A percentile compares a stretch with the other conserved stretches of the same genome.
Evolutionary conservation across 92 coral and sea anemone species (phyloP).

Genomic region (Diadumene lineata): DNA sequence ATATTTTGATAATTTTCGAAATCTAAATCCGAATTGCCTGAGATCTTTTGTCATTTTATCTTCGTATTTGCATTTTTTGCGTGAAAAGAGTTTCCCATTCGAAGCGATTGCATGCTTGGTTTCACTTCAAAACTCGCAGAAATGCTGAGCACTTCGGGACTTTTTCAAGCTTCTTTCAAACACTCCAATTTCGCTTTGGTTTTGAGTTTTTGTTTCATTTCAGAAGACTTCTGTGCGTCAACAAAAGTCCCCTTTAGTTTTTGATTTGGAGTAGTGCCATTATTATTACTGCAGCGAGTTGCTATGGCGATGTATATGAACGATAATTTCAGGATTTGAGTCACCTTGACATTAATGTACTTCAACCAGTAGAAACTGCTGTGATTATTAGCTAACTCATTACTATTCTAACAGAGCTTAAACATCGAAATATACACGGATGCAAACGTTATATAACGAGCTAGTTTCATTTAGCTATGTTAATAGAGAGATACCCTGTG

Average conservation of each 20-base stretch:
- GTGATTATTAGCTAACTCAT: not conserved
- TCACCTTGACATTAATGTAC: slow-evolving; percentile 33
- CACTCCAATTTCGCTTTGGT: slow-evolving; percentile 21
- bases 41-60: too few relatives aligned
- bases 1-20: too few relatives aligned
- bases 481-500: not conserved
- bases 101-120: too few relatives aligned
- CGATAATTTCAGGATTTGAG: not conserved
- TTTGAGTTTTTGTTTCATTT: slow-evolving; percentile 24
- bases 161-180: too few relatives aligned
- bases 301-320: not conserved
- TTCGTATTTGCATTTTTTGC: too few relatives aligned
- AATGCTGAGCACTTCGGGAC: too few relatives aligned
- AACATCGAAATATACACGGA: too few relatives aligned
- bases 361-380: slow-evolving; percentile 1
- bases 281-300: slow-evolving; percentile 28
- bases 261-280: slow-evolving; percentile 29
- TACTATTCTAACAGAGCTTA: not conserved
- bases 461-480: not conserved
- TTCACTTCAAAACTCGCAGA: too few relatives aligned
- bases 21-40: too few relatives aligned
- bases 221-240: not conserved
- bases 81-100: too few relatives aligned
- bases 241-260: slow-evolving; percentile 6
- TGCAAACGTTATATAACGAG: not conserved